Percentiles rank a stretch among this genome's conserved stretches.
These are phyloP conservation scores for Drosophila jambulina DNA, from an alignment of 1,140 invertebrate species.

Conservation along the genomic window DNA sequence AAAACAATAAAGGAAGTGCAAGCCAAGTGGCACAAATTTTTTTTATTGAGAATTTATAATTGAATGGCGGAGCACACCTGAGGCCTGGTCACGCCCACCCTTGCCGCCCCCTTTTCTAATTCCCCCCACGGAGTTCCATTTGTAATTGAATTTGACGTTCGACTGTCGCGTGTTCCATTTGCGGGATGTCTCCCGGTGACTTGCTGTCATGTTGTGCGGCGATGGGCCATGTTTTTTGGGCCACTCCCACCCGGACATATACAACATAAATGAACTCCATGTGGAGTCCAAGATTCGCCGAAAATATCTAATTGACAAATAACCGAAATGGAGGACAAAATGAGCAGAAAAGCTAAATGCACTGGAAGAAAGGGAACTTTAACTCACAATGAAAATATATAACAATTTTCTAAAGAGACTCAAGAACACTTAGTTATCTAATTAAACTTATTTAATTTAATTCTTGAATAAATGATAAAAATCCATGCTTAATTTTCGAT, in stretches of 20 bases:
- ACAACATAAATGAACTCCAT: slow-evolving; percentile 20
- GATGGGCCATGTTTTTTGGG: slow-evolving; percentile 15
- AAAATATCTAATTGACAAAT: slow-evolving; percentile 69
- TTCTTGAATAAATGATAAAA: not conserved
- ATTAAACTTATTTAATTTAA: not conserved
- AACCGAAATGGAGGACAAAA: slow-evolving; percentile 39
- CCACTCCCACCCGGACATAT: slow-evolving; percentile 14
- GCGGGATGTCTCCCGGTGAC: slow-evolving; percentile 34
- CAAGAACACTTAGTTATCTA: not conserved
- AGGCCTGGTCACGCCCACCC: slow-evolving; percentile 40
- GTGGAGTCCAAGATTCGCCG: slow-evolving; percentile 30
- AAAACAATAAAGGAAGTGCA: slow-evolving; percentile 67
- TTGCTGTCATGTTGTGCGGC: slow-evolving; percentile 36
- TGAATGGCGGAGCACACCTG: slow-evolving; percentile 80
- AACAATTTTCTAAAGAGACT: not conserved
- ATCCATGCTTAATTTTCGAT: not conserved
- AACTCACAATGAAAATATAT: not conserved
- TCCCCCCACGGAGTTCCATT: slow-evolving; percentile 5
- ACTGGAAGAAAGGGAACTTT: slow-evolving; percentile 6
- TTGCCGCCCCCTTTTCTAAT: not conserved
- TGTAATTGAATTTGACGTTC: slow-evolving; percentile 80
- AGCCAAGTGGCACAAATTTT: slow-evolving; percentile 59
- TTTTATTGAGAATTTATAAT: slow-evolving; percentile 82
- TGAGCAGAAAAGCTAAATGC: slow-evolving; percentile 16
- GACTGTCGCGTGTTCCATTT: slow-evolving; percentile 50